These are phyloP conservation scores for Agonopterix subpropinquella DNA, from an alignment of 2,888 invertebrate species.

Conservation along the genomic window DNA sequence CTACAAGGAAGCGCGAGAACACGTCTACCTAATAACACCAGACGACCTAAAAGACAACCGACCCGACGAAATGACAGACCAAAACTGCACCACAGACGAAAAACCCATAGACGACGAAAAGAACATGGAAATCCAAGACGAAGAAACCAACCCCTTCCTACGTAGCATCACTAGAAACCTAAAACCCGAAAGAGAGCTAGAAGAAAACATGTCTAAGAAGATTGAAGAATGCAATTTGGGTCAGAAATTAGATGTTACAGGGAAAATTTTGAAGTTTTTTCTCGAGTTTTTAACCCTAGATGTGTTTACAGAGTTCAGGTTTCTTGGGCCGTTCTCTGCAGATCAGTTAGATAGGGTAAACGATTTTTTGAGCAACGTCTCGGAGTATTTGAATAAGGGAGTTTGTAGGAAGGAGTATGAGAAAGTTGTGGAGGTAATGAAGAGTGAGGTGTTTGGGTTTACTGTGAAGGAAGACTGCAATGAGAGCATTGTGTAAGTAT, in stretches of 20 bases:
- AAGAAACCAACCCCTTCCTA: slow-evolving; percentile 34
- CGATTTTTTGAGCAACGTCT: slow-evolving; percentile 24
- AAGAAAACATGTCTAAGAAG: slow-evolving; percentile 6
- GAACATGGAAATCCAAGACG: slow-evolving; percentile 4
- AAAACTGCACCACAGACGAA: background rate
- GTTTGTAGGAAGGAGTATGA: slow-evolving; percentile 6
- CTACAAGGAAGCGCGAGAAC: slow-evolving; percentile 37
- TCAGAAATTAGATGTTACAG: slow-evolving; percentile 1
- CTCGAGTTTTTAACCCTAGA: slow-evolving; percentile 25
- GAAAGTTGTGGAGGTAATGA: slow-evolving; percentile 15
- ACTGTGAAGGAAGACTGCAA: slow-evolving; percentile 28
- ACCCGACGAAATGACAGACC: background rate
- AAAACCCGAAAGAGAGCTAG: slow-evolving; percentile 9
- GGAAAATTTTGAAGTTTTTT: slow-evolving; percentile 32
- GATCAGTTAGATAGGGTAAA: slow-evolving; percentile 26
- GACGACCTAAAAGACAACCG: slow-evolving; percentile 26
- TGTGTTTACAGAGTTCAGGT: slow-evolving; percentile 34
- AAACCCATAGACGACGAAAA: background rate
- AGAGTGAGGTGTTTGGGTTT: slow-evolving; percentile 12
- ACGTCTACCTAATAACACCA: slow-evolving; percentile 42
- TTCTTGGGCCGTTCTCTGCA: slow-evolving; percentile 34
- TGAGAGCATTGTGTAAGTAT: slow-evolving; percentile 38
- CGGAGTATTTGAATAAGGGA: slow-evolving; percentile 13
- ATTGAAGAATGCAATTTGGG: background rate
- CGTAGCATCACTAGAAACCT: slow-evolving; percentile 29